A percentile compares a stretch with the other conserved stretches of the same genome.
phyloP scores from a whole-genome alignment of 2,113 vertebrate species.

The Platichthys flesus region DNA sequence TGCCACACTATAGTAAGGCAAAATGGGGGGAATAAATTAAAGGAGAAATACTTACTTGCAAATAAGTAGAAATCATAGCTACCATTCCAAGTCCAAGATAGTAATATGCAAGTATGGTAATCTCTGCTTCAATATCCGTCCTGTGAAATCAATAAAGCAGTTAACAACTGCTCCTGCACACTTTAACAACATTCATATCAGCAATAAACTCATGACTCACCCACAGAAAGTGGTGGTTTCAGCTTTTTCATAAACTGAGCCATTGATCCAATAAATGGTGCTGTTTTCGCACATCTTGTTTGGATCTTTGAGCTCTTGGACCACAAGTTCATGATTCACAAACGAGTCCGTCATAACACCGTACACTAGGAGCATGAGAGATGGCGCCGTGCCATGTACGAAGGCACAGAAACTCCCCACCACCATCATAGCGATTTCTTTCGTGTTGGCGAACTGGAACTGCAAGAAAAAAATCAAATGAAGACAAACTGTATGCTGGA shows the following conservation, averaged over 20 bases:
- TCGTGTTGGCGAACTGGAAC: constrained; percentile 81
- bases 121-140: constrained; percentile 79
- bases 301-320: constrained; percentile 71
- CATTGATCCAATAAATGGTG: constrained; percentile 79
- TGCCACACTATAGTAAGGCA: not conserved
- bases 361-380: constrained; percentile 83
- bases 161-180: not conserved
- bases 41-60: constrained; percentile 74
- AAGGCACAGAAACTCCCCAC: constrained; percentile 79
- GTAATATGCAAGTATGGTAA: constrained; percentile 84
- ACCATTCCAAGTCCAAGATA: constrained; percentile 80
- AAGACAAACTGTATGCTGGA: not conserved
- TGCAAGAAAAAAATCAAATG: constrained; percentile 28
- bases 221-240: constrained; percentile 78
- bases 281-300: constrained; percentile 78
- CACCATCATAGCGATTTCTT: constrained; percentile 79
- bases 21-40: not conserved
- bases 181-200: not conserved
- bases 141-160: constrained; percentile 62
- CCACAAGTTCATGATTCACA: constrained; percentile 78
- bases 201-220: constrained; percentile 62
- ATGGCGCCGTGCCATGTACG: constrained; percentile 76
- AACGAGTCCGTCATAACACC: constrained; percentile 83
- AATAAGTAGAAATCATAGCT: constrained; percentile 80
- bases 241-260: constrained; percentile 65